phyloP scores from a whole-genome alignment of 2,113 vertebrate species.

The Zootoca vivipara region DNA sequence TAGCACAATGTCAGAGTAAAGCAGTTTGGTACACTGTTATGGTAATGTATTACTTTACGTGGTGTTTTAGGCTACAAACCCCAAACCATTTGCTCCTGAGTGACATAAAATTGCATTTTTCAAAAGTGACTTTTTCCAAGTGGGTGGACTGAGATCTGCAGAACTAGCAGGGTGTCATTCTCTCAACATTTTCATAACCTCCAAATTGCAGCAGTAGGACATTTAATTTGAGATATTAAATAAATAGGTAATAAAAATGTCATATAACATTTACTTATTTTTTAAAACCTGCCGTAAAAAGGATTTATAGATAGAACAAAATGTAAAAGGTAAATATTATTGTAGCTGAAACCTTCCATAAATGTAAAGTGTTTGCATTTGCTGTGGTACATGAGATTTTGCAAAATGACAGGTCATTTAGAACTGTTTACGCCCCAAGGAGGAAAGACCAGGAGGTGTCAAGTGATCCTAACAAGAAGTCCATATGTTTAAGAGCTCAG shows the following conservation, averaged over 20 bases:
- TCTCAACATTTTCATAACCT: slow-evolving; percentile 44
- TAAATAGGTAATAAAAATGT: slow-evolving; percentile 28
- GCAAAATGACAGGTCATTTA: slow-evolving; percentile 58
- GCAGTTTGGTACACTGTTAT: not conserved
- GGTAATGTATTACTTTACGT: not conserved
- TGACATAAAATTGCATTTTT: not conserved
- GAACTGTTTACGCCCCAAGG: slow-evolving; percentile 58
- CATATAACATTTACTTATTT: slow-evolving; percentile 42
- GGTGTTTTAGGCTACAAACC: not conserved
- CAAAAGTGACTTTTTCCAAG: not conserved
- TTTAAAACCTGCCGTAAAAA: slow-evolving; percentile 41
- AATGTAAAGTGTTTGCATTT: slow-evolving; percentile 62
- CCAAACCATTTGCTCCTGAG: not conserved
- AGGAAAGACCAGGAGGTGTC: slow-evolving; percentile 51
- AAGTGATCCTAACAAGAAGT: slow-evolving; percentile 57
- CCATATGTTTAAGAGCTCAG: slow-evolving; percentile 51
- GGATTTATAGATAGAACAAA: slow-evolving; percentile 57
- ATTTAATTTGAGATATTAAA: slow-evolving; percentile 50
- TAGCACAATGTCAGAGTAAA: not conserved
- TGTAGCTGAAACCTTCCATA: slow-evolving; percentile 52
- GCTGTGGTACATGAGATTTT: slow-evolving; percentile 55
- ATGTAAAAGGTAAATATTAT: slow-evolving; percentile 70
- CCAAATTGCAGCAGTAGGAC: slow-evolving; percentile 23
- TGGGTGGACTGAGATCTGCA: not conserved
- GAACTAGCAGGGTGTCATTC: not conserved